These are phyloP conservation scores for Ochropleura leucogaster DNA, from an alignment of 2,888 invertebrate genomes.

Conservation along the genomic window DNA sequence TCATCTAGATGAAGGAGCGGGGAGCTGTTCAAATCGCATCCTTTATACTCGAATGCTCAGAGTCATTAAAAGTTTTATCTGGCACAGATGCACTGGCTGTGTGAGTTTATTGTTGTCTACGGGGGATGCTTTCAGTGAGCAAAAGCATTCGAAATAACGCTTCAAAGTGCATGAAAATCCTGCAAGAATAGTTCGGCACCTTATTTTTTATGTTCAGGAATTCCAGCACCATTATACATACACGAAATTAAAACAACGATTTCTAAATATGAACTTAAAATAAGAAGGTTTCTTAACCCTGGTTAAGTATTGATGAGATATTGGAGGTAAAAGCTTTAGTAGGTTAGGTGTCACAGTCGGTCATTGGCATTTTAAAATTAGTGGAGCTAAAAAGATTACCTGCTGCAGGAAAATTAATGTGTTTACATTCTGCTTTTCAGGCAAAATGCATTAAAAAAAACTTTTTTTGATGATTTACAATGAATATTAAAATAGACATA, in stretches of 20 bases:
- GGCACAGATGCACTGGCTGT: constrained; percentile 78
- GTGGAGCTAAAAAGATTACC: constrained; percentile 16
- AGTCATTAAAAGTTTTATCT: constrained; percentile 85
- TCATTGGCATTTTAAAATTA: constrained; percentile 41
- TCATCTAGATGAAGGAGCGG: constrained; percentile 73
- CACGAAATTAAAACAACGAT: neutral
- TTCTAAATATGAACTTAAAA: neutral
- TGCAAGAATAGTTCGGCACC: constrained; percentile 44
- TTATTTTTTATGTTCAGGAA: constrained; percentile 49
- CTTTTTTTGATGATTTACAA: neutral
- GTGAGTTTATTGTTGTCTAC: constrained; percentile 78
- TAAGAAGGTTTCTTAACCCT: neutral
- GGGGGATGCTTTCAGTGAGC: constrained; percentile 75
- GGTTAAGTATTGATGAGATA: constrained; percentile 29
- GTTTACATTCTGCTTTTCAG: constrained; percentile 3
- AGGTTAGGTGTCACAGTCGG: constrained; percentile 45
- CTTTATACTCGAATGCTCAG: constrained; percentile 77
- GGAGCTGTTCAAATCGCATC: constrained; percentile 72
- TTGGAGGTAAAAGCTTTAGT: constrained; percentile 35
- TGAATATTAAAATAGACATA: neutral
- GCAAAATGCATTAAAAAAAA: constrained; percentile 11
- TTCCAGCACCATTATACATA: constrained; percentile 16
- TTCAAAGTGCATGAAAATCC: constrained; percentile 72
- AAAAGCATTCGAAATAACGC: constrained; percentile 76
- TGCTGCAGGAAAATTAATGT: constrained; percentile 25